phyloP scores from a whole-genome alignment of 2,797 vertebrate genomes.

The Hippopotamyrus pictus region DNA sequence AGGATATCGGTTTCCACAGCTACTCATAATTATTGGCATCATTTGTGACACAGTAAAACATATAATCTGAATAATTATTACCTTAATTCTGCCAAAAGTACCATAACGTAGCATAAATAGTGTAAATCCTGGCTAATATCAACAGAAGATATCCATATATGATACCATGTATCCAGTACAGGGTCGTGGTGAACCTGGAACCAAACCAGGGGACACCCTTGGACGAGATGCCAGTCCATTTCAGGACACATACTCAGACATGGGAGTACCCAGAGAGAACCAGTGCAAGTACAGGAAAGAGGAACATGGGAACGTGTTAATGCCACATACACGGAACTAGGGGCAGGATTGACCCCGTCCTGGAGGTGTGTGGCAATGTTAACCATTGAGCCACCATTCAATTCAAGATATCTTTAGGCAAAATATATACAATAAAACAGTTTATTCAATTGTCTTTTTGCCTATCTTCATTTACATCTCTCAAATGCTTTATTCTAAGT shows the following conservation, averaged over 20 bases:
- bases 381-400: neutral
- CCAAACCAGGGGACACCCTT: neutral
- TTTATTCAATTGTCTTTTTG: neutral
- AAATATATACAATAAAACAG: neutral
- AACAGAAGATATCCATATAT: neutral
- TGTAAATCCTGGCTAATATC: neutral
- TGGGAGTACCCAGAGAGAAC: neutral
- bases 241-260: neutral
- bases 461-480: neutral
- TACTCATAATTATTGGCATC: neutral
- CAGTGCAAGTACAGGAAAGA: neutral
- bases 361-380: neutral
- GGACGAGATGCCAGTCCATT: conserved; percentile 1
- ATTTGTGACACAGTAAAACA: neutral
- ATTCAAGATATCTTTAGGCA: neutral
- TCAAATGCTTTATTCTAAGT: neutral
- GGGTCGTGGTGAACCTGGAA: neutral
- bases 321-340: neutral
- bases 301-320: neutral
- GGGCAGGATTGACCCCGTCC: neutral
- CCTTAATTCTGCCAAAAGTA: neutral
- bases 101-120: neutral
- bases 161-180: neutral
- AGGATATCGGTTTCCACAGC: neutral
- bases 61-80: conserved; percentile 1